Percentiles rank a stretch among this genome's conserved stretches.
phyloP scores from a whole-genome alignment of 2,888 invertebrate genomes.

The Drosophila diplacantha region DNA sequence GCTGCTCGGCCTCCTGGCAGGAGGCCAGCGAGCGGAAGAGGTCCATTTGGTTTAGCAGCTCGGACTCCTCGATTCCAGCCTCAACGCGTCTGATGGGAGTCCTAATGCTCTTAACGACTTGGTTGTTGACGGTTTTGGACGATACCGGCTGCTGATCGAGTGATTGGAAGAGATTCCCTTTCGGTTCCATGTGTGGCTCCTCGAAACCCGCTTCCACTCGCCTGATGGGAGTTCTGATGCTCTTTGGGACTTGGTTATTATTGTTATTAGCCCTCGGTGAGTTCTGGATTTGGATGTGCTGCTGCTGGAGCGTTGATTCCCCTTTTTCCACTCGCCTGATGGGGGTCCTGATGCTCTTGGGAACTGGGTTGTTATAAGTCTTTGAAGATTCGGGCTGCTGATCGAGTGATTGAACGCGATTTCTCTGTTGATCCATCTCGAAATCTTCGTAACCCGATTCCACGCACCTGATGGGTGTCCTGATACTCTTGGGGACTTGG shows the following conservation, averaged over 20 bases:
- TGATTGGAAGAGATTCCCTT: constrained; percentile 31
- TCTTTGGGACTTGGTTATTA: neutral
- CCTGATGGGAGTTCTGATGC: constrained; percentile 6
- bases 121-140: too few species aligned
- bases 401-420: constrained; percentile 2
- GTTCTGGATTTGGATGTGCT: neutral
- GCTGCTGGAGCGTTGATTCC: neutral
- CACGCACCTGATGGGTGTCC: neutral
- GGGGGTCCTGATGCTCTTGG: neutral
- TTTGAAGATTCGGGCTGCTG: constrained; percentile 2
- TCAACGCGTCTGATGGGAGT: neutral
- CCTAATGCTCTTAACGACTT: neutral
- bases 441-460: neutral
- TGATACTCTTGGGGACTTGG: constrained; percentile 6
- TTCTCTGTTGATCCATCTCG: neutral
- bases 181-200: neutral
- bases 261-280: neutral
- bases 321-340: constrained; percentile 2
- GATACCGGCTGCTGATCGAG: constrained; percentile 29
- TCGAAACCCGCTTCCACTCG: neutral
- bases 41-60: constrained; percentile 32
- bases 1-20: constrained; percentile 45
- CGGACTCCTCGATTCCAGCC: neutral
- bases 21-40: constrained; percentile 36
- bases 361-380: neutral